Conservation (phyloP, 2,113 vertebrate genomes). For the Orthonyx spaldingii region DNA sequence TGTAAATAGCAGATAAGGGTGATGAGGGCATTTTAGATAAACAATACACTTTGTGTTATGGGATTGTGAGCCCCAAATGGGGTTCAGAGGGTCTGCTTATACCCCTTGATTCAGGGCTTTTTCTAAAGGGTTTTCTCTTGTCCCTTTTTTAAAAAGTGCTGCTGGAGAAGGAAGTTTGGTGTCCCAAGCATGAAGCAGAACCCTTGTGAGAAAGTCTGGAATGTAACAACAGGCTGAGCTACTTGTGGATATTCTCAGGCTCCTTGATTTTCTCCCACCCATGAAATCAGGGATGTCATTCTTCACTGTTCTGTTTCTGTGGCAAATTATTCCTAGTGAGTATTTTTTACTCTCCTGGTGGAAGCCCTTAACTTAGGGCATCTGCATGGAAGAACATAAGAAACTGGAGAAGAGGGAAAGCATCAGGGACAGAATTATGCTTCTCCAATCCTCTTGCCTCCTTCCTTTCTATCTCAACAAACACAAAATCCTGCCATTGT, state of each 20-base stretch:
- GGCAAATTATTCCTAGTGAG: background rate
- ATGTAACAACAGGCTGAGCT: background rate
- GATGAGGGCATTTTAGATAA: background rate
- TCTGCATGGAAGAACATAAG: background rate
- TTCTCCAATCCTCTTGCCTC: background rate
- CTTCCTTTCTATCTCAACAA: background rate
- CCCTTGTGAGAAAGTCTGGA: background rate
- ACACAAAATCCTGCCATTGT: background rate
- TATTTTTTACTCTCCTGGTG: background rate
- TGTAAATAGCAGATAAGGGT: background rate
- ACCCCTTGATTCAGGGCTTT: background rate
- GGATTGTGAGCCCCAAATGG: background rate
- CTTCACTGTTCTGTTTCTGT: background rate
- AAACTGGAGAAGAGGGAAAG: background rate
- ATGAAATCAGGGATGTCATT: background rate
- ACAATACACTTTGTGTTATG: background rate
- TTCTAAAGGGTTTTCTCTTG: background rate
- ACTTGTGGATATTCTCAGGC: background rate
- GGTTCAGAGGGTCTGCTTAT: background rate
- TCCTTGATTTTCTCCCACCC: background rate
- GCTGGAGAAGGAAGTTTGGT: background rate
- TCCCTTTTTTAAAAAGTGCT: background rate
- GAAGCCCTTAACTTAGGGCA: background rate
- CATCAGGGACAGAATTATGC: background rate
- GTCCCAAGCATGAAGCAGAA: background rate